Conservation (phyloP, 2,113 vertebrate genomes). For the Cisticola juncidis region DNA sequence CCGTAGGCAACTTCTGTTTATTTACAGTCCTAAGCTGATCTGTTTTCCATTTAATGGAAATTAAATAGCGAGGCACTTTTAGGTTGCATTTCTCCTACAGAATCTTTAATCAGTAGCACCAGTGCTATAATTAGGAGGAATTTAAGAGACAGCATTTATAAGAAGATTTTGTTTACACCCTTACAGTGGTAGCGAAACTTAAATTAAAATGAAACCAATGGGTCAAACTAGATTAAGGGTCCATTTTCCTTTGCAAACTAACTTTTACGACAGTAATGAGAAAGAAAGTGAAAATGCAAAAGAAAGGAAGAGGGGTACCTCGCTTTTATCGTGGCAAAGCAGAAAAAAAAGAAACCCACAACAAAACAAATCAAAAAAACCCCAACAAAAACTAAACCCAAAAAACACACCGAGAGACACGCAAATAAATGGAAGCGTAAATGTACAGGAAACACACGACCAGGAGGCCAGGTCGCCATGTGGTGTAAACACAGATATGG, state of each 20-base stretch:
- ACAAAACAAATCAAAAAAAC: no score
- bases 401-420: background rate
- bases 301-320: background rate
- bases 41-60: conserved; percentile 65
- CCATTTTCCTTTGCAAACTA: conserved; percentile 10
- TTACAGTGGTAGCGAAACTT: conserved; percentile 12
- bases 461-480: background rate
- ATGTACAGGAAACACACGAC: background rate
- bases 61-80: conserved; percentile 51
- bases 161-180: conserved; percentile 42
- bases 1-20: conserved; percentile 55
- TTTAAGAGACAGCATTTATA: conserved; percentile 30
- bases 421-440: background rate
- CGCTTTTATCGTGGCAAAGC: background rate
- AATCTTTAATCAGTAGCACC: conserved; percentile 33
- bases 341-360: background rate
- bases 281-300: background rate
- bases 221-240: background rate
- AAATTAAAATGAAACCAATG: conserved; percentile 33
- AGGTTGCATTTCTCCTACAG: conserved; percentile 46
- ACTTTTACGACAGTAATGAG: background rate
- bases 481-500: background rate
- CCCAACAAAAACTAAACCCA: no score
- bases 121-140: conserved; percentile 48
- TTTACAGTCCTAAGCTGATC: conserved; percentile 56